Conservation (phyloP, 1,140 invertebrate genomes). For the Leguminivora glycinivorella region DNA sequence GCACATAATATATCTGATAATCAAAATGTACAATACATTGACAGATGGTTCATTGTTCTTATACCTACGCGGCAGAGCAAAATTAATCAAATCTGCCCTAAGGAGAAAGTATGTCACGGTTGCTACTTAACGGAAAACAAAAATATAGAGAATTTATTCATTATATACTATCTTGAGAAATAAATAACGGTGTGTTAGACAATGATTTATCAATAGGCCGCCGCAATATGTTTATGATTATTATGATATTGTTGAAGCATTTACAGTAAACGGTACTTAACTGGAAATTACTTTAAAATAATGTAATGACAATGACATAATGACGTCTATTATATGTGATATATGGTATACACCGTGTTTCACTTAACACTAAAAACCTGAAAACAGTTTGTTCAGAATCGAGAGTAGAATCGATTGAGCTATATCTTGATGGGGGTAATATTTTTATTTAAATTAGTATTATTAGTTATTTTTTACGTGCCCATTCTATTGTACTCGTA, state of each 20-base stretch:
- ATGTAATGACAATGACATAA: background rate
- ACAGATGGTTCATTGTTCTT: constrained; percentile 6
- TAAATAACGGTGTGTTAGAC: constrained; percentile 10
- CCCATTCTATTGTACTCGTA: too few species aligned
- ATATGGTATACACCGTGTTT: too few species aligned
- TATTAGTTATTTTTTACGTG: too few species aligned
- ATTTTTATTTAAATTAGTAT: too few species aligned
- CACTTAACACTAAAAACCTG: too few species aligned
- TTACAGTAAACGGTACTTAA: background rate
- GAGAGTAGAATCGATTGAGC: too few species aligned
- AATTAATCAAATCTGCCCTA: constrained; percentile 26
- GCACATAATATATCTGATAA: background rate
- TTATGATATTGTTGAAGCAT: background rate
- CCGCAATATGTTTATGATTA: background rate
- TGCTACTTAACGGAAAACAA: constrained; percentile 7
- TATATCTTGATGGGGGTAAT: too few species aligned
- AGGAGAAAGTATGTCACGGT: constrained; percentile 27
- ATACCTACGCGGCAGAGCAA: background rate
- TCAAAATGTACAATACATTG: background rate
- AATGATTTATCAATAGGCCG: constrained; percentile 7
- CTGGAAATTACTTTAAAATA: background rate
- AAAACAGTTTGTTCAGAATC: too few species aligned
- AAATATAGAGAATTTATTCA: constrained; percentile 4
- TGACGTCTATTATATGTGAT: too few species aligned
- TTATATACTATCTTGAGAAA: background rate